phyloP scores from a whole-genome alignment of 1,140 invertebrate species.

The Eubasilissa regina region DNA sequence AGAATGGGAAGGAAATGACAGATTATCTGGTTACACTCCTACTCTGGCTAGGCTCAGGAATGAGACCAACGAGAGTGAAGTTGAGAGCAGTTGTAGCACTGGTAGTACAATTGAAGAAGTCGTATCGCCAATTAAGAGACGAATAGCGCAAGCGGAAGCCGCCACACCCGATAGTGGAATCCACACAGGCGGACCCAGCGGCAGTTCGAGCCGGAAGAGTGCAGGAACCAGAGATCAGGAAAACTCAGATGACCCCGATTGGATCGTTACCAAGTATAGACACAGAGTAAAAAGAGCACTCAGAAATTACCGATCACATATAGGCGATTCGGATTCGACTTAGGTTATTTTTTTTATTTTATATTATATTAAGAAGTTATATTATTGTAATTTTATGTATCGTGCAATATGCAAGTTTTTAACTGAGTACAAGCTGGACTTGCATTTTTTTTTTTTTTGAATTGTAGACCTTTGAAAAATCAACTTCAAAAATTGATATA shows the following conservation, averaged over 20 bases:
- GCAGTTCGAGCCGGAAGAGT: conserved; percentile 61
- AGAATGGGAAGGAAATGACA: conserved; percentile 46
- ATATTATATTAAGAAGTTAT: conserved; percentile 43
- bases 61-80: conserved; percentile 70
- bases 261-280: conserved; percentile 69
- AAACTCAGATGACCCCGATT: conserved; percentile 69
- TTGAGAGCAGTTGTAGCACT: conserved; percentile 69
- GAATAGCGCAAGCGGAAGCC: conserved; percentile 37
- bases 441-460: neutral
- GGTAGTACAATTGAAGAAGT: conserved; percentile 64
- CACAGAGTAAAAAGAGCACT: conserved; percentile 72
- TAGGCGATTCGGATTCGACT: conserved; percentile 74
- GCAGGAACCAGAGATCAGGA: conserved; percentile 53
- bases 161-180: conserved; percentile 65
- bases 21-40: conserved; percentile 61
- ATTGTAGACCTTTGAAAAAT: neutral
- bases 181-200: conserved; percentile 62
- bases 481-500: neutral
- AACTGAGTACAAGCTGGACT: conserved; percentile 6
- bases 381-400: conserved; percentile 5
- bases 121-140: conserved; percentile 57
- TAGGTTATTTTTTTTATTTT: conserved; percentile 62
- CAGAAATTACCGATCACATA: conserved; percentile 72
- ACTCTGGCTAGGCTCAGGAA: conserved; percentile 68
- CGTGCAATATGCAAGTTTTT: conserved; percentile 2